These are phyloP conservation scores for Shinisaurus crocodilurus DNA, from an alignment of 2,113 vertebrate genomes.

Conservation along the genomic window DNA sequence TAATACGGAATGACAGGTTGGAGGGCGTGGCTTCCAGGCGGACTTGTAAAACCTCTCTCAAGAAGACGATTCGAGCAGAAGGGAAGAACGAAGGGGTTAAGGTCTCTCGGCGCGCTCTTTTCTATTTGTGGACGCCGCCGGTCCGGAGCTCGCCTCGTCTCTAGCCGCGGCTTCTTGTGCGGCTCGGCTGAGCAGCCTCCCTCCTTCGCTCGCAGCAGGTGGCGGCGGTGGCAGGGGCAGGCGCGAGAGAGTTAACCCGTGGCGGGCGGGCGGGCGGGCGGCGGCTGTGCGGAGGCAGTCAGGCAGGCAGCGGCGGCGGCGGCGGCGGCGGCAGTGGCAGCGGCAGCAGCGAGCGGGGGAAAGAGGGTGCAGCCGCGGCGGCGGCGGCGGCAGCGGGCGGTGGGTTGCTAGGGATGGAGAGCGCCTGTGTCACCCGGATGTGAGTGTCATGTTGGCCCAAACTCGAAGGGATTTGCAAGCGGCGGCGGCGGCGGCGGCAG, in stretches of 20 bases:
- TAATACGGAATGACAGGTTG: too few species aligned
- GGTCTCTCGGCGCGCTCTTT: neutral
- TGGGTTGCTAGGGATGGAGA: slow-evolving; percentile 71
- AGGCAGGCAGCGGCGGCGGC: slow-evolving; percentile 31
- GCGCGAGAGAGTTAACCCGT: slow-evolving; percentile 51
- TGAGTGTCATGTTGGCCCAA: slow-evolving; percentile 77
- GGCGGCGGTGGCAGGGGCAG: slow-evolving; percentile 8
- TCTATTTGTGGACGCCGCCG: slow-evolving; percentile 33
- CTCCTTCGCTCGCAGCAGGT: neutral
- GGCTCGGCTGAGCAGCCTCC: slow-evolving; percentile 17
- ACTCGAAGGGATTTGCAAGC: slow-evolving; percentile 70
- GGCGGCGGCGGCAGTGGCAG: neutral
- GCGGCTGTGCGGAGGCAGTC: slow-evolving; percentile 11
- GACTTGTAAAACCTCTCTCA: neutral
- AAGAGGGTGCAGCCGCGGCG: slow-evolving; percentile 57
- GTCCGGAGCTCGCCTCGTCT: slow-evolving; percentile 13
- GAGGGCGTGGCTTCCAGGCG: neutral
- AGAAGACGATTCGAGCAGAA: neutral
- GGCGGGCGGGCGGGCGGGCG: neutral
- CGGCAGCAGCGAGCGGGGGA: slow-evolving; percentile 53
- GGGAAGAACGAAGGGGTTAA: neutral
- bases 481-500: slow-evolving; percentile 37
- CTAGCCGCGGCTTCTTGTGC: slow-evolving; percentile 25
- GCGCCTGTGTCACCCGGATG: slow-evolving; percentile 76
- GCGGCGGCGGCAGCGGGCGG: slow-evolving; percentile 22